Conservation (phyloP, 2,797 vertebrate species). For the Cheirogaleus major region DNA sequence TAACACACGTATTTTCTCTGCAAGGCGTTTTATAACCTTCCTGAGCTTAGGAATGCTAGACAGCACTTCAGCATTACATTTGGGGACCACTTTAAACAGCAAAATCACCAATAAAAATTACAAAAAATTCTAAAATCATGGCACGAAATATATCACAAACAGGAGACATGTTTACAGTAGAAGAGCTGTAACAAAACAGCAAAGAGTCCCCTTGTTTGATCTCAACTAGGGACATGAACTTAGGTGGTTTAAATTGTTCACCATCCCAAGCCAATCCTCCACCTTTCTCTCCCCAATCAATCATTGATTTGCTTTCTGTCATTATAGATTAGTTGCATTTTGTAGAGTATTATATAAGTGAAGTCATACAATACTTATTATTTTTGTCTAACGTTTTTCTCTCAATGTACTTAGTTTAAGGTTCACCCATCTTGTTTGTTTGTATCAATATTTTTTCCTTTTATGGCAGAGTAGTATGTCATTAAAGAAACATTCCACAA, state of each 20-base stretch:
- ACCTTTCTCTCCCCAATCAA: neutral
- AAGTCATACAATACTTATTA: neutral
- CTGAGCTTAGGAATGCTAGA: neutral
- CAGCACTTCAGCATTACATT: neutral
- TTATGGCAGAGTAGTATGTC: neutral
- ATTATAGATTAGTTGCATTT: neutral
- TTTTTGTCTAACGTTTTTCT: slow-evolving; percentile 2
- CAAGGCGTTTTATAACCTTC: neutral
- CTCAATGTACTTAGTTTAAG: neutral
- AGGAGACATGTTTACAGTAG: neutral
- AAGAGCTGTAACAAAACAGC: neutral
- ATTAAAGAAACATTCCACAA: neutral
- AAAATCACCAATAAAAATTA: neutral
- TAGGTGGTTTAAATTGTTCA: neutral
- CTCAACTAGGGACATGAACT: neutral
- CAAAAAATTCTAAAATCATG: neutral
- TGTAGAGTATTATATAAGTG: neutral
- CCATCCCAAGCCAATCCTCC: neutral
- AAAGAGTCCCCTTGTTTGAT: neutral
- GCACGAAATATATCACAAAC: neutral
- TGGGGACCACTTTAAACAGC: neutral
- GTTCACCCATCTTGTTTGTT: neutral
- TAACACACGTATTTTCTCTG: neutral
- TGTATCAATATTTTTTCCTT: neutral
- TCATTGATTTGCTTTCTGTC: neutral